phyloP scores from a whole-genome alignment of 2,888 invertebrate genomes.

The Tuberolachnus salignus region DNA sequence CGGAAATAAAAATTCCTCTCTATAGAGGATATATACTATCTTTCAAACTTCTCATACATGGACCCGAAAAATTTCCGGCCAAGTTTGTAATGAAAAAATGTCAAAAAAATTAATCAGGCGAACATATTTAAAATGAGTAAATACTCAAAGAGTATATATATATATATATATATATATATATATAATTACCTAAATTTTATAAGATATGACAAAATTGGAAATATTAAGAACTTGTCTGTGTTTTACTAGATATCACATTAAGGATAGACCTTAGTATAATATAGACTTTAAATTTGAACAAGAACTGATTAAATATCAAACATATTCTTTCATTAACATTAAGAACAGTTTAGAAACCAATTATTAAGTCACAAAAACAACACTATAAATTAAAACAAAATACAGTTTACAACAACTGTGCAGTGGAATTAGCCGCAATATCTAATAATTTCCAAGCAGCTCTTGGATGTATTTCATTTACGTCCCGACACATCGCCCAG shows the following conservation, averaged over 20 bases:
- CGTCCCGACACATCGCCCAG: constrained; percentile 97
- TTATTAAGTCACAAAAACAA: constrained; percentile 36
- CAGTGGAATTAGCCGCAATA: constrained; percentile 81
- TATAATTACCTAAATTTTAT: too few species aligned
- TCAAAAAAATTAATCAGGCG: too few species aligned
- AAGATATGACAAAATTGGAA: background rate
- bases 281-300: constrained; percentile 21
- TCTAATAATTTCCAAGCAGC: constrained; percentile 97
- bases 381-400: constrained; percentile 7
- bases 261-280: constrained; percentile 23
- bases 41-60: too few species aligned
- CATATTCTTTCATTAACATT: constrained; percentile 18
- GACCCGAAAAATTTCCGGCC: too few species aligned
- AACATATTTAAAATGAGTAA: too few species aligned
- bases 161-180: too few species aligned
- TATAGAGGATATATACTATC: too few species aligned
- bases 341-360: constrained; percentile 14
- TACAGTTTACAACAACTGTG: constrained; percentile 67
- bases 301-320: constrained; percentile 6
- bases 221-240: constrained; percentile 3
- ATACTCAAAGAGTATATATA: too few species aligned
- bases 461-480: constrained; percentile 88
- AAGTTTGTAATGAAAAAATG: too few species aligned
- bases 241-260: constrained; percentile 26
- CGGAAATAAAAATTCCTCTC: too few species aligned